These are phyloP conservation scores for Electrophaes corylata DNA, from an alignment of 2,888 invertebrate genomes.

Conservation along the genomic window DNA sequence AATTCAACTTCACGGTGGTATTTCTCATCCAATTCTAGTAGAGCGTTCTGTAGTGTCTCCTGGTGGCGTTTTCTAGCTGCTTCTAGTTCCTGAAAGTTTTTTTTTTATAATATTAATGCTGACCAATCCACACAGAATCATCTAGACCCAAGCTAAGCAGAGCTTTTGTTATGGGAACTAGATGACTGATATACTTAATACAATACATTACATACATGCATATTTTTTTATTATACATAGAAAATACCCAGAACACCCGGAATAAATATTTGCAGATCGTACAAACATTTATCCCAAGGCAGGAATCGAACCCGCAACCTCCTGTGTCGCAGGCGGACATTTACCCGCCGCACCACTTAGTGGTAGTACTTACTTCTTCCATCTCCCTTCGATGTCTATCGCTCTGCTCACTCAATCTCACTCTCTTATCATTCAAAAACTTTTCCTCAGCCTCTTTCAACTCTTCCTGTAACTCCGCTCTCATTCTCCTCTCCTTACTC, in stretches of 20 bases:
- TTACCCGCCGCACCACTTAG: too few relatives aligned
- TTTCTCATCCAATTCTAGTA: slow-evolving; percentile 59
- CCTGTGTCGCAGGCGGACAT: too few relatives aligned
- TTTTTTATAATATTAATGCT: not conserved
- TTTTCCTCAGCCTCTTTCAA: slow-evolving; percentile 78
- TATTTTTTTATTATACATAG: too few relatives aligned
- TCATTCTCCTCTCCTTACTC: slow-evolving; percentile 82
- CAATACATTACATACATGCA: too few relatives aligned
- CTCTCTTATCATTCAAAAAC: slow-evolving; percentile 67
- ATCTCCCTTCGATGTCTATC: slow-evolving; percentile 75
- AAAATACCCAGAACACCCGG: too few relatives aligned
- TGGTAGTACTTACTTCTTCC: slow-evolving; percentile 73
- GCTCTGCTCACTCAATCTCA: slow-evolving; percentile 73
- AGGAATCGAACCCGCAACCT: too few relatives aligned
- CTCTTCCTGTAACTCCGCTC: slow-evolving; percentile 79
- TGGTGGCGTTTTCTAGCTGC: slow-evolving; percentile 58
- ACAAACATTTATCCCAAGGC: too few relatives aligned
- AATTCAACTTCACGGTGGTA: slow-evolving; percentile 53
- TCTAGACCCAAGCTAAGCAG: too few relatives aligned
- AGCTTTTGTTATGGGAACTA: too few relatives aligned
- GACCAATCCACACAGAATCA: too few relatives aligned
- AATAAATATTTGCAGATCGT: too few relatives aligned
- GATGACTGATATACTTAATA: too few relatives aligned
- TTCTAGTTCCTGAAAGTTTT: slow-evolving; percentile 48
- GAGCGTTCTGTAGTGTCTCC: slow-evolving; percentile 49